Evolutionary conservation across 2,888 invertebrate species (phyloP).

Genomic region (Zaprionus obscuricornis): DNA sequence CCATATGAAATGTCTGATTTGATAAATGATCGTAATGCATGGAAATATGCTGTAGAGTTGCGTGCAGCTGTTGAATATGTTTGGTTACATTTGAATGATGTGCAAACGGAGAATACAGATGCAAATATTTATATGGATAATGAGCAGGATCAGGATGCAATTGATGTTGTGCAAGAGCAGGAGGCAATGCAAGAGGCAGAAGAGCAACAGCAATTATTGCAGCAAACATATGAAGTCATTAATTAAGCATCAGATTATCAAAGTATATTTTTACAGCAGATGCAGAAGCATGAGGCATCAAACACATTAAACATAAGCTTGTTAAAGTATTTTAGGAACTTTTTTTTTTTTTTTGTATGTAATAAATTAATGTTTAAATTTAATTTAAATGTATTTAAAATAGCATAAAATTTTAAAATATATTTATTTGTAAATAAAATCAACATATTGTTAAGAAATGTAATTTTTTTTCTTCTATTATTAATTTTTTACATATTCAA

Average conservation of each 20-base stretch:
- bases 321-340: too few relatives aligned
- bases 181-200: conserved; percentile 31
- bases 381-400: too few relatives aligned
- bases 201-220: conserved; percentile 36
- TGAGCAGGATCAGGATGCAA: conserved; percentile 19
- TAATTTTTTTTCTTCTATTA: too few relatives aligned
- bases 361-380: too few relatives aligned
- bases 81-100: conserved; percentile 53
- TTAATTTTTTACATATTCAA: too few relatives aligned
- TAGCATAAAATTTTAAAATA: not conserved
- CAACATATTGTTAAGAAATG: not conserved
- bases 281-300: too few relatives aligned
- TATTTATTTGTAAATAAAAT: not conserved
- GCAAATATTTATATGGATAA: too few relatives aligned
- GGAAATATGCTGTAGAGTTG: conserved; percentile 53
- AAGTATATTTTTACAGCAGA: not conserved
- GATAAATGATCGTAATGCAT: conserved; percentile 53
- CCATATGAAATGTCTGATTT: conserved; percentile 39
- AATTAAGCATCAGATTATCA: not conserved
- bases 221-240: too few relatives aligned
- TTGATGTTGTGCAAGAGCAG: conserved; percentile 33
- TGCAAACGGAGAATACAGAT: conserved; percentile 8
- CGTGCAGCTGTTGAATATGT: conserved; percentile 46
- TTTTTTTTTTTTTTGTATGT: too few relatives aligned
- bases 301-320: too few relatives aligned